A percentile compares a stretch with the other conserved stretches of the same genome.
Conservation (phyloP, 2,113 vertebrate genomes). For the Oryzias celebensis region DNA sequence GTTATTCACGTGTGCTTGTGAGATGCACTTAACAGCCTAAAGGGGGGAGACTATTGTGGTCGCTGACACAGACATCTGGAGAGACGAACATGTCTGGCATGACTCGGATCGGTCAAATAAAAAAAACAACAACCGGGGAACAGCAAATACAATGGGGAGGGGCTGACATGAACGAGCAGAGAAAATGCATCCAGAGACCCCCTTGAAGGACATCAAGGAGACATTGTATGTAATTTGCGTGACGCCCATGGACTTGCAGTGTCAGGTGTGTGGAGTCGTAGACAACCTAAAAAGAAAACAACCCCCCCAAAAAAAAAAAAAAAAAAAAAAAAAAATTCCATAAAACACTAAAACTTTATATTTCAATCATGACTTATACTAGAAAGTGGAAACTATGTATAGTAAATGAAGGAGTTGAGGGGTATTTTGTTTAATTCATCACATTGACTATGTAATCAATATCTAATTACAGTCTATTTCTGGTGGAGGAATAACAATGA, state of each 20-base stretch:
- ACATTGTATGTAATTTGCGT: constrained; percentile 73
- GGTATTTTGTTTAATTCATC: constrained; percentile 78
- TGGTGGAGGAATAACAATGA: constrained; percentile 77
- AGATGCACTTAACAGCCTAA: constrained; percentile 70
- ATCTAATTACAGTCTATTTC: constrained; percentile 81
- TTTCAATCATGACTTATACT: constrained; percentile 57
- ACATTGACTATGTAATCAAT: constrained; percentile 77
- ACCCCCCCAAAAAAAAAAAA: too few species aligned
- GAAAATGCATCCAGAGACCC: constrained; percentile 83
- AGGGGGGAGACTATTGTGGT: constrained; percentile 65
- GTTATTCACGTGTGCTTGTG: constrained; percentile 86
- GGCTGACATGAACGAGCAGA: constrained; percentile 84
- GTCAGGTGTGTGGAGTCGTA: constrained; percentile 45
- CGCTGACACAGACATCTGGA: constrained; percentile 83
- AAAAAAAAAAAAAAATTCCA: background rate
- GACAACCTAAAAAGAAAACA: constrained; percentile 33
- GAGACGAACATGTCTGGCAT: constrained; percentile 81
- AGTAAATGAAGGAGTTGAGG: constrained; percentile 64
- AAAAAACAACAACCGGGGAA: constrained; percentile 62
- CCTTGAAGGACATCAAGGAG: constrained; percentile 78
- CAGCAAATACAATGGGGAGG: constrained; percentile 80
- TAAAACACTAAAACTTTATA: constrained; percentile 26
- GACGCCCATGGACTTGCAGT: constrained; percentile 53
- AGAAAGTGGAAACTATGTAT: constrained; percentile 49
- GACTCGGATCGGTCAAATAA: constrained; percentile 62